A percentile compares a stretch with the other conserved stretches of the same genome.
These are phyloP conservation scores for Myotis findleyi DNA, from an alignment of 2,797 vertebrate species.

Conservation along the genomic window DNA sequence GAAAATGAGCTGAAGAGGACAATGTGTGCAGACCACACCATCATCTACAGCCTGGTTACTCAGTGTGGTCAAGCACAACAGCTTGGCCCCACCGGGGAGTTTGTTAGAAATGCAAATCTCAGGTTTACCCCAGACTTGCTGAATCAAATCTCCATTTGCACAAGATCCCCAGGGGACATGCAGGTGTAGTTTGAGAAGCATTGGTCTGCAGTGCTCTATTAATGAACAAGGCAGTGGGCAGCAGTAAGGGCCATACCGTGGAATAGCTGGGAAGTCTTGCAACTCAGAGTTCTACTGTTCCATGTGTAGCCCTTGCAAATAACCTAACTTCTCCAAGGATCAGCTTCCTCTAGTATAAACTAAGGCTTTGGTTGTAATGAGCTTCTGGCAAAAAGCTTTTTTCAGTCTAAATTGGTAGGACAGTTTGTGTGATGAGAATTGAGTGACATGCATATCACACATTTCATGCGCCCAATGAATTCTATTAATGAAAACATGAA, in stretches of 20 bases:
- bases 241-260: background rate
- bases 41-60: background rate
- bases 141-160: background rate
- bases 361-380: background rate
- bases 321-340: background rate
- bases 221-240: background rate
- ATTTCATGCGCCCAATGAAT: background rate
- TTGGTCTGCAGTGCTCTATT: background rate
- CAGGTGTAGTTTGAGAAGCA: background rate
- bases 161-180: background rate
- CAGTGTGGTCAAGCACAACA: background rate
- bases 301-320: background rate
- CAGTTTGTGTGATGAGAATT: background rate
- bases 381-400: background rate
- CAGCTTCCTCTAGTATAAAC: background rate
- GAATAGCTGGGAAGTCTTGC: background rate
- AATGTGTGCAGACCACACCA: fast-evolving
- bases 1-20: background rate
- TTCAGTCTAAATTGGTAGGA: background rate
- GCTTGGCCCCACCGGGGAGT: background rate
- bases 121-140: background rate
- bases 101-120: background rate
- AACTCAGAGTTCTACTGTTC: background rate
- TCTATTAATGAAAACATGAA: constrained; percentile 46
- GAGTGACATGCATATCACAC: background rate